Evolutionary conservation across 1,140 invertebrate genomes (phyloP), one percentile per base, ranked within the genome.

Genomic region (Drosophila seguyi): DNA sequence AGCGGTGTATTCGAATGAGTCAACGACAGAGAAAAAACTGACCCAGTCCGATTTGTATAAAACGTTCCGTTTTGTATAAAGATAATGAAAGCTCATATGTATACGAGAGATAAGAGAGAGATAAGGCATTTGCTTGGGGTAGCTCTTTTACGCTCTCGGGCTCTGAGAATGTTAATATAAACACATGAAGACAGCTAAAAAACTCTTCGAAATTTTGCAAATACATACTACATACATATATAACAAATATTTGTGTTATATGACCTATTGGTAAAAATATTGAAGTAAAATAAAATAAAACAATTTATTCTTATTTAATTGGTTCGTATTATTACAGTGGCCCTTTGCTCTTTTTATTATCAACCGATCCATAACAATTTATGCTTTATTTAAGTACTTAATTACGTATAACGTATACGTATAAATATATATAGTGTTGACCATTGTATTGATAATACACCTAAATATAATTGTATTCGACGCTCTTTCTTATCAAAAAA

Each of bases 61-160:
- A 34, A 16, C 31, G 6, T n/a, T n/a, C 10, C 14, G 18, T 6
- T 20, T 27, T 0, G 8, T 11, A 36, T n/a, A 16, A 38, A 56
- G 53, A 39, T 56, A 39, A 45, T 1, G 18, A 47, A 59, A 60
- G 58, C 58, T 56, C 31, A n/a, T 38, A 25, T 22, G 6, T 14
- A n/a, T 52, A 18, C 29, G 7, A 6, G n/a, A n/a, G n/a, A n/a
- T 38, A 25, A 52, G 16, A 22, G 13, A 36, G 5, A 38, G 44
- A 60, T 60, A 60, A 52, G 58, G 16, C 25, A 47, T 34, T 20
- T 6, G 13, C 16, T 52, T 34, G 6, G 6, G 2, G 0, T 14
- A 31, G 13, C 13, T 53, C 14, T 36, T 20, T 22, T 53, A 14
- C 4, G 14, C 18, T 53, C 14, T 53, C 5, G 50, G 20, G 6